Evolutionary conservation across 1,140 invertebrate species (phyloP), one percentile per base, ranked within the genome.

Genomic region (Micrasema minimum): DNA sequence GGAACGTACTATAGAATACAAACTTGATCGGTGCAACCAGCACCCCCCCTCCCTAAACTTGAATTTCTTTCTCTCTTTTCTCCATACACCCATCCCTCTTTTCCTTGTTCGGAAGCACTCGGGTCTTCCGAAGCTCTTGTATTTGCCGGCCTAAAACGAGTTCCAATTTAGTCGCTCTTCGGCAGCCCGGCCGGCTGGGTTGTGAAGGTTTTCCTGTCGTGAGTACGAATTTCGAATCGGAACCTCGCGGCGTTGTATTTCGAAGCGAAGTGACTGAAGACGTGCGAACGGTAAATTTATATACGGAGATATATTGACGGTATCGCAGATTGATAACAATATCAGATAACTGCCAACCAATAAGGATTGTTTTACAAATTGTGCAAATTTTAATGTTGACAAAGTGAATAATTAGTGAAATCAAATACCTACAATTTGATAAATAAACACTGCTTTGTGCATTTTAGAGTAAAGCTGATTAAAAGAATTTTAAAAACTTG

Each of bases 1-100:
- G 26, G 38, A 22, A 45, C 59, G 59, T 64, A 64, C n/a, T n/a
- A n/a, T n/a, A n/a, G n/a, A n/a, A n/a, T n/a, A n/a, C 43, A 48
- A 64, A 64, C 41, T 64, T 64, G 59, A 45, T 64, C 59, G 43
- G 41, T 64, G 59, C 59, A 64, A 14, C 59, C 2, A 11, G 43
- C 38, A 11, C 26, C 38, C 43, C 43, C 22, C 59, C 10, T 37
- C 38, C 38, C 38, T 3, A 6, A 41, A 6, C 37, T 3, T 7
- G 26, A 31, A 4, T 31, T n/a, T 16, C 22, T 41, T 10, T 61
- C 57, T 31, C 59, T 26, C 22, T 64, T 41, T 10, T 6, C 14
- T 10, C 23, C 3, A 22, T 5, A 31, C 59, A 26, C 10, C 59
- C 16, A 16, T 64, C 59, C 16, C 59, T 23, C 26, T 64, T 41